These are phyloP conservation scores for Odontocolon sp. DNA, from an alignment of 2,888 invertebrate genomes.

Conservation along the genomic window DNA sequence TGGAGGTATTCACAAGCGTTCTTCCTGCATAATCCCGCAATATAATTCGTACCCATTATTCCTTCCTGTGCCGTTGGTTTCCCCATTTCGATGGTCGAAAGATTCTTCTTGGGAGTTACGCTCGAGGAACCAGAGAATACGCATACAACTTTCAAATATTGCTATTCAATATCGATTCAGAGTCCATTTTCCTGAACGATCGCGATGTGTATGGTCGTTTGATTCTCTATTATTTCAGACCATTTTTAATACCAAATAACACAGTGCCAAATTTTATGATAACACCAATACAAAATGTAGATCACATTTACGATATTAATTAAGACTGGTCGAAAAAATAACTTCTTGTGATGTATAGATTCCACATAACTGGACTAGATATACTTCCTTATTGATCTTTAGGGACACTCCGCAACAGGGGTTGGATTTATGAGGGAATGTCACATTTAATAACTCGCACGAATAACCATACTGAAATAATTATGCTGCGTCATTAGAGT, in stretches of 20 bases:
- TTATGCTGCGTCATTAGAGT: conserved; percentile 9
- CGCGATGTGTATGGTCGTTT: not conserved
- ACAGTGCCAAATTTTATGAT: not conserved
- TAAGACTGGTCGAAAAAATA: not conserved
- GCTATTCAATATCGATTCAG: conserved; percentile 6
- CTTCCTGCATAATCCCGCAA: conserved; percentile 29
- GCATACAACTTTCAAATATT: not conserved
- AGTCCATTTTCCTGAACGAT: conserved; percentile 1
- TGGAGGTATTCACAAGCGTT: conserved; percentile 1
- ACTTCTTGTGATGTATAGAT: not conserved
- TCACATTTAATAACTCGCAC: conserved; percentile 41
- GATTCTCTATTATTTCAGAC: not conserved
- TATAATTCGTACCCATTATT: conserved; percentile 27
- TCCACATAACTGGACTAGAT: not conserved
- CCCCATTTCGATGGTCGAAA: conserved; percentile 4
- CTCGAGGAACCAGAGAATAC: not conserved
- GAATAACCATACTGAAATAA: conserved; percentile 10
- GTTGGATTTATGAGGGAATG: not conserved
- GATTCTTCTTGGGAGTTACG: not conserved
- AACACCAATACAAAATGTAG: not conserved
- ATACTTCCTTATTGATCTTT: not conserved
- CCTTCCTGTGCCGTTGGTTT: not conserved
- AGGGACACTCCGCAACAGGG: not conserved
- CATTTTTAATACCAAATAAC: not conserved
- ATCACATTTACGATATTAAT: not conserved